phyloP scores from a whole-genome alignment of 2,888 invertebrate species.

The Pachymerium ferrugineum region DNA sequence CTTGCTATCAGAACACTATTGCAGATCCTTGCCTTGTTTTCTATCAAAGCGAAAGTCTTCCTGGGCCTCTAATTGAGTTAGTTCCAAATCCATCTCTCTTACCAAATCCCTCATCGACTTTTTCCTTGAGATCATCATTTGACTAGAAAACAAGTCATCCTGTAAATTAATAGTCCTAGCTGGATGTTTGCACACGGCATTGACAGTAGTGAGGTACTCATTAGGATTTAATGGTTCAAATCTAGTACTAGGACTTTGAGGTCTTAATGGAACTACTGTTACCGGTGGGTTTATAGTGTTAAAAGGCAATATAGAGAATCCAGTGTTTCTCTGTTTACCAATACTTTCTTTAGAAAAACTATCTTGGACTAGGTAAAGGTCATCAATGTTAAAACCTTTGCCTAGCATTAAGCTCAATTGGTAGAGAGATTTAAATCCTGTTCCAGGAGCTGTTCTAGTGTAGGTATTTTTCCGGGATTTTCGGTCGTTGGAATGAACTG shows the following conservation, averaged over 20 bases:
- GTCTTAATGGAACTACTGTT: not conserved
- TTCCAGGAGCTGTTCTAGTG: not conserved
- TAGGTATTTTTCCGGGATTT: not conserved
- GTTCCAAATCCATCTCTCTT: not conserved
- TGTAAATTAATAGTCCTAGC: too few species aligned
- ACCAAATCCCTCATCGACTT: not conserved
- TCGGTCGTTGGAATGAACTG: too few species aligned
- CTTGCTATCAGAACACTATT: too few species aligned
- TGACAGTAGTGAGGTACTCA: not conserved
- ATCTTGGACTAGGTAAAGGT: not conserved
- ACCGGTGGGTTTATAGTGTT: not conserved
- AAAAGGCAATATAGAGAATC: not conserved
- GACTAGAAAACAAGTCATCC: too few species aligned
- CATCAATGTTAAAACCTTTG: slow-evolving; percentile 8
- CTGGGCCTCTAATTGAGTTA: not conserved
- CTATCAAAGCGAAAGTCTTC: too few species aligned
- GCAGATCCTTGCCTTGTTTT: too few species aligned
- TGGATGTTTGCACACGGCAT: too few species aligned
- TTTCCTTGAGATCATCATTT: not conserved
- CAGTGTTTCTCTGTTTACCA: not conserved
- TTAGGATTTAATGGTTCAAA: not conserved
- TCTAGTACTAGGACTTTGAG: not conserved
- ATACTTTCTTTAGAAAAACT: not conserved
- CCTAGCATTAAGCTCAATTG: not conserved
- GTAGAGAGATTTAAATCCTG: not conserved